phyloP scores from a whole-genome alignment of 2,797 vertebrate species.

The Agapornis canus region DNA sequence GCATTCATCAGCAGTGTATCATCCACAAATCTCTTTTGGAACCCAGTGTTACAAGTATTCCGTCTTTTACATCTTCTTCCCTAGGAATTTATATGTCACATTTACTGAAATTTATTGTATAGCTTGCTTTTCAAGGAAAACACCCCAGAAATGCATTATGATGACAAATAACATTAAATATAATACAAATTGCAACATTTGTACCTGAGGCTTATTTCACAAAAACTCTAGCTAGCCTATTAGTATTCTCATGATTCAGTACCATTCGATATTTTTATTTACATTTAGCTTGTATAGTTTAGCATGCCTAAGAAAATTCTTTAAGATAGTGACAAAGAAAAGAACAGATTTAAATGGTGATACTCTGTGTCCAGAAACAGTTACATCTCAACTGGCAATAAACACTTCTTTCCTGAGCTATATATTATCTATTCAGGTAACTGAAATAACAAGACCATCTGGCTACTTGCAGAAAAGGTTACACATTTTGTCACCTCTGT shows the following conservation, averaged over 20 bases:
- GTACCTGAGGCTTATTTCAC: background rate
- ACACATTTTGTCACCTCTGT: conserved; percentile 8
- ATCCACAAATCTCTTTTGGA: background rate
- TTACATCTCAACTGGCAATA: background rate
- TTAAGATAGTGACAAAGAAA: background rate
- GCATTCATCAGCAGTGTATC: background rate
- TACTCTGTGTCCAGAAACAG: background rate
- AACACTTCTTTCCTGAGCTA: background rate
- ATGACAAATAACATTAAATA: background rate
- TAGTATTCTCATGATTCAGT: background rate
- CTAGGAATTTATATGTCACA: background rate
- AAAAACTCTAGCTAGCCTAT: background rate
- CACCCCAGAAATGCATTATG: background rate
- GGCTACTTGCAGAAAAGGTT: conserved; percentile 7
- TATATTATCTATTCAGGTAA: conserved; percentile 15
- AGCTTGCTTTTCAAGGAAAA: background rate
- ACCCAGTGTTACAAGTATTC: background rate
- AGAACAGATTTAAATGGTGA: background rate
- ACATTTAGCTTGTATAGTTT: background rate
- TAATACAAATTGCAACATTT: background rate
- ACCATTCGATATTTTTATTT: background rate
- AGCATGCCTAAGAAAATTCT: background rate
- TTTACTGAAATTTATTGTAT: background rate
- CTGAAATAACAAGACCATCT: conserved; percentile 47
- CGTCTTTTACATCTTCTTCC: background rate